Evolutionary conservation across 2,113 vertebrate genomes (phyloP).

Genomic region (Lampris incognitus): DNA sequence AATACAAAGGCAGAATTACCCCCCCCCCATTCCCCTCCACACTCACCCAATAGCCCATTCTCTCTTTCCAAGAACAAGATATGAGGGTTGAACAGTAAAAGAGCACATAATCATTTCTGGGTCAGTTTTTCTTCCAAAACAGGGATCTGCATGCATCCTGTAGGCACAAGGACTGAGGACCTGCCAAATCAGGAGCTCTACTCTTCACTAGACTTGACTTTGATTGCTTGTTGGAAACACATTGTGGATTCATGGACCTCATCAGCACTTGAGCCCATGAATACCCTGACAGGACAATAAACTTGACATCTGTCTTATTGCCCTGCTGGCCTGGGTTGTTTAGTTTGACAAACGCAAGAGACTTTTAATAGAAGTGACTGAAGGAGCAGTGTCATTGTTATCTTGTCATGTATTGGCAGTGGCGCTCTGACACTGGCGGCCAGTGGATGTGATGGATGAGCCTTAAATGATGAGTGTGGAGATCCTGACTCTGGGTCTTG

Average conservation of each 20-base stretch:
- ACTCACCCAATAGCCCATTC: too few relatives aligned
- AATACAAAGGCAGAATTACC: conserved; percentile 50
- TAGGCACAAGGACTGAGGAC: neutral
- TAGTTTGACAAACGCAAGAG: conserved; percentile 34
- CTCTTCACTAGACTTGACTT: conserved; percentile 8
- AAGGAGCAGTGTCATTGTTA: conserved; percentile 51
- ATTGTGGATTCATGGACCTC: neutral
- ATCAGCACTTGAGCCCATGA: conserved; percentile 17
- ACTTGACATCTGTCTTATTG: conserved; percentile 35
- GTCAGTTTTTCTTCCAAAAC: conserved; percentile 24
- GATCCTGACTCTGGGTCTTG: conserved; percentile 49
- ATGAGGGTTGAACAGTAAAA: conserved; percentile 31
- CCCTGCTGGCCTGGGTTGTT: conserved; percentile 18
- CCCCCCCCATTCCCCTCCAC: neutral
- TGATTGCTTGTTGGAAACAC: conserved; percentile 13
- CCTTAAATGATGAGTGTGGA: conserved; percentile 47
- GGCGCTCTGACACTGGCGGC: conserved; percentile 16
- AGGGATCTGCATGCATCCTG: conserved; percentile 18
- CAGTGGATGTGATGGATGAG: conserved; percentile 59
- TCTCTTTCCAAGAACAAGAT: neutral
- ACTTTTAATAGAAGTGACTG: conserved; percentile 38
- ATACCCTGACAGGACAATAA: conserved; percentile 42
- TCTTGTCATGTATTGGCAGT: conserved; percentile 59
- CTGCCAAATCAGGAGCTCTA: conserved; percentile 3
- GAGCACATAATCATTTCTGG: conserved; percentile 34